Base-by-base conservation (phyloP, 2,888 invertebrate species). In the Pediacus dermestoides region DNA sequence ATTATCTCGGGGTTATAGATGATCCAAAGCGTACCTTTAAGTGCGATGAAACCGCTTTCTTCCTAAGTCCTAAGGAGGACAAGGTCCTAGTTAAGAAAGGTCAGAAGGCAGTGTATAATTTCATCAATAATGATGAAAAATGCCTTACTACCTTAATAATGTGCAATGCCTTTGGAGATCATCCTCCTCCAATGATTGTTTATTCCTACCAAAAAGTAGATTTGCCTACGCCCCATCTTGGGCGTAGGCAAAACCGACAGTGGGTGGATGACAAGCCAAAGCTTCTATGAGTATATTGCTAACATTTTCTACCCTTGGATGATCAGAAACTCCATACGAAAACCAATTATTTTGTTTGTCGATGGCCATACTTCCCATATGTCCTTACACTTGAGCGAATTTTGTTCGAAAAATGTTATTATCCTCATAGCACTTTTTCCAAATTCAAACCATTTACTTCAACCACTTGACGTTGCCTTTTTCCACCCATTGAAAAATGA, bases 251-350 rank as follows among this genome's bases (percentile, higher is more conserved):
- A 27, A 13, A 26, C 35, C 2, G 37, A 70, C 8, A 61, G 46
- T 33, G 68, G 68, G 4, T 70, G 70, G 71, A 72, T 66, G 67
- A 68, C 61, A 6, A 46, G 55, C 1, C 61, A 61, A 46, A 57
- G 54, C 2, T 69, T 70, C 52, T 67, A 48, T 44, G 63, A 70
- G 49, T 68, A 60, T 44, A 55, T 68, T 3, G 53, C 58, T 4
- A 65, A 67, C 46, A 46, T 64, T 14, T 67, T 68, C 50, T 39
- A 58, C 42, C 59, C 40, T 2, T 40, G 46, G 46, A 21, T 44
- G 13, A 25, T 15, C 30, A 11, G 33, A 13, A 16, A 44, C 13
- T 27, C 37, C 16, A 42, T 42, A 12, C 10, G 10, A n/a, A 30
- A 31, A 27, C 30, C 7, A 35, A 31, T 11, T 10, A 8, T 42